A percentile compares a stretch with the other conserved stretches of the same genome.
phyloP scores from a whole-genome alignment of 2,888 invertebrate genomes.

The Malachius bipustulatus region DNA sequence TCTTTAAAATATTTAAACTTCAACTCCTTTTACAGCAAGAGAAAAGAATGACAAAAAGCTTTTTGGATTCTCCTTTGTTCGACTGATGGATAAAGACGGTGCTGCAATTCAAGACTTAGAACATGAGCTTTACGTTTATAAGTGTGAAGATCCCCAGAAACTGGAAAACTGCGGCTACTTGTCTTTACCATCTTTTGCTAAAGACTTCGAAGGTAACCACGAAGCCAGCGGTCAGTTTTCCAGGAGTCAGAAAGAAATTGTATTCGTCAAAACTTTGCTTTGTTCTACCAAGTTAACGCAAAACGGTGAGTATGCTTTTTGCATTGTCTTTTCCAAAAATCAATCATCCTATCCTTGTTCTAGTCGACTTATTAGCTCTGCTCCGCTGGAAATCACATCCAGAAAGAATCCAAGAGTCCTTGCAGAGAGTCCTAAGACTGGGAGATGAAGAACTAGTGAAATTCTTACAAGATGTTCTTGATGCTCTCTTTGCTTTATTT shows the following conservation, averaged over 20 bases:
- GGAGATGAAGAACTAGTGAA: constrained; percentile 87
- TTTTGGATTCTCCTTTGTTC: constrained; percentile 82
- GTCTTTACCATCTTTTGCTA: constrained; percentile 49
- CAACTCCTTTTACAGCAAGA: constrained; percentile 48
- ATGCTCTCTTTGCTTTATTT: constrained; percentile 86
- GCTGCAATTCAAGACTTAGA: constrained; percentile 79
- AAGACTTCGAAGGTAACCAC: constrained; percentile 49
- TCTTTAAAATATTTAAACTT: too few relatives aligned
- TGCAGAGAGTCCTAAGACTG: constrained; percentile 69
- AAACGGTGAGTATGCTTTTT: constrained; percentile 63
- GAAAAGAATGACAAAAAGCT: constrained; percentile 85
- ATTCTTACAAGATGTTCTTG: constrained; percentile 87
- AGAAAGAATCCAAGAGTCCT: constrained; percentile 74
- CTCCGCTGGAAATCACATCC: constrained; percentile 87
- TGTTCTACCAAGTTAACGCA: constrained; percentile 97
- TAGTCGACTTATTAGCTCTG: constrained; percentile 75
- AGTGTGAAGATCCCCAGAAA: constrained; percentile 74
- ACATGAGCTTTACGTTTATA: constrained; percentile 86
- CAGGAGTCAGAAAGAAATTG: constrained; percentile 72
- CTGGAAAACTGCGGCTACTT: constrained; percentile 53
- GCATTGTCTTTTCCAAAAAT: too few relatives aligned
- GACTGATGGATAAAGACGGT: constrained; percentile 82
- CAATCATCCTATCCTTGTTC: constrained; percentile 20
- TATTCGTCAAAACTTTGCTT: constrained; percentile 68
- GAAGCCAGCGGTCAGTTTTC: constrained; percentile 49